Evolutionary conservation across 2,113 vertebrate genomes (phyloP).

Genomic region (Ailuropoda melanoleuca): DNA sequence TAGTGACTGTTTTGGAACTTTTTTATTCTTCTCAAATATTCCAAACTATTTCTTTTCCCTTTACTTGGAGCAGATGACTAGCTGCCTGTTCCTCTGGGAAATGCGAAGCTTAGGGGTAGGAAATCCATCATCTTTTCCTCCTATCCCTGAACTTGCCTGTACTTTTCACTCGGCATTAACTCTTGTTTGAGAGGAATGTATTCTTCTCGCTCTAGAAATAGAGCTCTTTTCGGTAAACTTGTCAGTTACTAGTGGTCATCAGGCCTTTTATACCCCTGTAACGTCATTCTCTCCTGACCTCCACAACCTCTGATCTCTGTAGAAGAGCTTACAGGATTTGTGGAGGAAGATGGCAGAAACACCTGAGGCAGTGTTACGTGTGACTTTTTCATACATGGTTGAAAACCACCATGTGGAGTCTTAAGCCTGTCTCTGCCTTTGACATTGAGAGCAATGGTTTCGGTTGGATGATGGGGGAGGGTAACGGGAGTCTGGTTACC

Average conservation of each 20-base stretch:
- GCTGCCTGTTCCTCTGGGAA: background rate
- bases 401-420: background rate
- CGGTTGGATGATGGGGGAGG: background rate
- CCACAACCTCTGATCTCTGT: background rate
- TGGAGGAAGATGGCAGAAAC: background rate
- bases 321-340: background rate
- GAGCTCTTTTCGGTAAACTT: background rate
- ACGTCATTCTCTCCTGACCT: background rate
- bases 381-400: background rate
- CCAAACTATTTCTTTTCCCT: background rate
- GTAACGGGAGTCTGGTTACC: background rate
- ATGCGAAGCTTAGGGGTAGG: background rate
- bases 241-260: background rate
- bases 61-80: background rate
- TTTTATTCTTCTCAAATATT: background rate
- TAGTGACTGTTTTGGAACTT: background rate
- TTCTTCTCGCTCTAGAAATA: background rate
- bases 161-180: background rate
- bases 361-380: background rate
- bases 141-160: background rate
- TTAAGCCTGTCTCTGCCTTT: background rate
- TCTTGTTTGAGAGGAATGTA: background rate
- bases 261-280: background rate
- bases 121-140: background rate
- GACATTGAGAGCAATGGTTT: background rate